These are phyloP conservation scores for Gymnothorax javanicus DNA, from an alignment of 2,797 vertebrate species.

Conservation along the genomic window DNA sequence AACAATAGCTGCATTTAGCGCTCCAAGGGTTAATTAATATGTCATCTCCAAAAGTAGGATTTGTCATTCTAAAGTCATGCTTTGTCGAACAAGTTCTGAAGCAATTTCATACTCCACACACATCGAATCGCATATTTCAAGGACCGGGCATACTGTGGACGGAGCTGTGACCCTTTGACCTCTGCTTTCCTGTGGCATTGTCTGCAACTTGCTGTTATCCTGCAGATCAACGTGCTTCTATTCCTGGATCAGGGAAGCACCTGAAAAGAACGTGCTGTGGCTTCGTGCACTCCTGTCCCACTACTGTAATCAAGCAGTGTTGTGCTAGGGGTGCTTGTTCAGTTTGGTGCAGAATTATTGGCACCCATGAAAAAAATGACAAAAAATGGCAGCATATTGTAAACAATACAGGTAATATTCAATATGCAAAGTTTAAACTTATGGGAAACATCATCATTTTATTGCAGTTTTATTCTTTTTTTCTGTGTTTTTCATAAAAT, in stretches of 20 bases:
- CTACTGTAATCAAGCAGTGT: background rate
- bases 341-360: too few species aligned
- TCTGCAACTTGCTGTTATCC: background rate
- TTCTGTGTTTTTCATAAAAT: too few species aligned
- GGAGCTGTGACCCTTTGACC: background rate
- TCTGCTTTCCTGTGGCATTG: background rate
- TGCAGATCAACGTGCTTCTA: background rate
- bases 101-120: background rate
- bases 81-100: background rate
- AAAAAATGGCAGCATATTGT: too few species aligned
- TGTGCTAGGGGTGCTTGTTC: background rate
- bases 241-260: background rate
- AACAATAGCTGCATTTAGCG: too few species aligned
- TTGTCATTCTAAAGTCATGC: background rate
- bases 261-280: background rate
- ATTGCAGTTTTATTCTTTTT: too few species aligned
- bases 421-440: too few species aligned
- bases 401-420: too few species aligned
- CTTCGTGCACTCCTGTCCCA: background rate
- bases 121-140: background rate
- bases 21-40: too few species aligned
- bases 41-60: background rate
- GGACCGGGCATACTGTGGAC: background rate
- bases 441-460: too few species aligned
- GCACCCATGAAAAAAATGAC: too few species aligned